Base-by-base conservation (phyloP, 64 coral and sea anemone genomes). In the Catalaphyllia jardinei region DNA sequence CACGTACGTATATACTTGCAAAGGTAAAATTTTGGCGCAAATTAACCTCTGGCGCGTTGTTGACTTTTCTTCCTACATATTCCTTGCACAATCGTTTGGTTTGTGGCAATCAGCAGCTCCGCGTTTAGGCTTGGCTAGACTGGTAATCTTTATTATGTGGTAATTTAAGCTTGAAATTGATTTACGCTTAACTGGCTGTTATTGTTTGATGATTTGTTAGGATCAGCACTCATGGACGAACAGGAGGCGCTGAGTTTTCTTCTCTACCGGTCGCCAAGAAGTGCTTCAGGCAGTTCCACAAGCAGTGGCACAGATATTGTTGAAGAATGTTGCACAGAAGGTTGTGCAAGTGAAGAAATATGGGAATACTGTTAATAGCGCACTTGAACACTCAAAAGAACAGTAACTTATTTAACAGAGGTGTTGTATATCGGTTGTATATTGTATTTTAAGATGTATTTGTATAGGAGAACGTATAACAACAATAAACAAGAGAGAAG, bases 311-410 rank as follows among this genome's bases (percentile, higher is more conserved):
- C 81, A 50, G 35, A 79, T 64, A 79, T 87, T 46, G 82, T 87
- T 11, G 90, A 92, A 61, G 90, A 92, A 49, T 92, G 90, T 27
- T 92, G 90, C 38, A 0, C 59, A 10, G 90, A 92, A 31, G 90
- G 90, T 20, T 92, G 90, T 35, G 69, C 72, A 29, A 0, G 31
- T 4, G 90, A 92, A 73, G 90, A 92, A 31, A 29, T 92, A 57
- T 30, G 20, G 0, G 90, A 92, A 38, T 78, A 77, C 62, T 77
- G 73, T 50, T 76, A 13, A 76, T 49, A 76, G 10, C 30, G 3
- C 12, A 76, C 30, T 76, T 38, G 29, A 46, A 76, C 73, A 2
- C 27, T 27, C 12, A 69, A 27, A 69, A 77, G 51, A 76, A 31
- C 50, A 50, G 25, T 69, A 69, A 85, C 31, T 85, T 85, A 85